Evolutionary conservation across 2,113 vertebrate genomes (phyloP).

Genomic region (Ophthalmolycus amberensis): DNA sequence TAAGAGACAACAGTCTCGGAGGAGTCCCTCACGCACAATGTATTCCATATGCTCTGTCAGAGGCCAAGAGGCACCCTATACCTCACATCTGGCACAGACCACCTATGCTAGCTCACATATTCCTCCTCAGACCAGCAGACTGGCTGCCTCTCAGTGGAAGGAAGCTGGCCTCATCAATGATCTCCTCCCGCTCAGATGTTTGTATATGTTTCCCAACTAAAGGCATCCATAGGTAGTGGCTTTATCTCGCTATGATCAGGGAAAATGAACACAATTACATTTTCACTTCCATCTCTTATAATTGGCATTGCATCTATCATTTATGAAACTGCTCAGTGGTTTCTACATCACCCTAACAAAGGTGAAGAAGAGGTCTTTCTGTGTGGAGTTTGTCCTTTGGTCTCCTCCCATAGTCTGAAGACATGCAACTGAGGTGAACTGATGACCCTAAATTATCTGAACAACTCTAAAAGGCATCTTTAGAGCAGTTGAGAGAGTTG

Average conservation of each 20-base stretch:
- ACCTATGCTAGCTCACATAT: slow-evolving; percentile 68
- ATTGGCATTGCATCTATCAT: slow-evolving; percentile 9
- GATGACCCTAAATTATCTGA: neutral
- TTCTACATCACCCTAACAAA: neutral
- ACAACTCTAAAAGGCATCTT: neutral
- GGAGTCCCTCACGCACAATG: slow-evolving; percentile 63
- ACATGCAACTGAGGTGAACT: neutral
- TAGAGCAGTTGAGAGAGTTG: neutral
- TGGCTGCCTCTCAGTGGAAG: slow-evolving; percentile 42
- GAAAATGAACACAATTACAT: neutral
- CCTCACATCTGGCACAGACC: slow-evolving; percentile 78
- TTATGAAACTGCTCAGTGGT: neutral
- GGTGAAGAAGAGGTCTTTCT: neutral
- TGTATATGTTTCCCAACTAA: neutral
- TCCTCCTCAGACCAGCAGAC: slow-evolving; percentile 56
- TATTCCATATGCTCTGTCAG: slow-evolving; percentile 75
- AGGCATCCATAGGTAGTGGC: neutral
- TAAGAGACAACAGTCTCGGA: slow-evolving; percentile 52
- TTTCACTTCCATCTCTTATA: neutral
- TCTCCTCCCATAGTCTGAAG: neutral
- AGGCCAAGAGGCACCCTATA: slow-evolving; percentile 60
- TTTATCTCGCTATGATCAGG: slow-evolving; percentile 16
- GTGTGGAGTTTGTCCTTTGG: neutral
- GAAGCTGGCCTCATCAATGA: slow-evolving; percentile 26
- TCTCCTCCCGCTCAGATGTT: slow-evolving; percentile 7